A percentile compares a stretch with the other conserved stretches of the same genome.
phyloP scores from a whole-genome alignment of 2,113 vertebrate species.

The Myiozetetes cayanensis region DNA sequence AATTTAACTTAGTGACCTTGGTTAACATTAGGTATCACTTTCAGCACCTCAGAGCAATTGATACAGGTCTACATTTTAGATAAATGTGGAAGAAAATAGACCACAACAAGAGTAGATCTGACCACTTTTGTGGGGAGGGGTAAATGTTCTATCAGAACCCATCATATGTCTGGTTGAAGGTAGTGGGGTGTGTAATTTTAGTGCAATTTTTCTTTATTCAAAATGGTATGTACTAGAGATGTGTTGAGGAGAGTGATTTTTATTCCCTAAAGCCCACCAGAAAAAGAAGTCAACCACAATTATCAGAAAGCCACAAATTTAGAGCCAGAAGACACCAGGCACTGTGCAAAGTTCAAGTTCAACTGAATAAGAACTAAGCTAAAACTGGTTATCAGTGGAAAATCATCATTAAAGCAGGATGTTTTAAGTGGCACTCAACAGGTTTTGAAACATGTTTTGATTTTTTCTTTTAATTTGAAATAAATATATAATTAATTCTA shows the following conservation, averaged over 20 bases:
- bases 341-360: neutral
- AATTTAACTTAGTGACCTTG: neutral
- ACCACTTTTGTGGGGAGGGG: neutral
- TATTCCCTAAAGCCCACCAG: neutral
- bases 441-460: neutral
- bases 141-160: neutral
- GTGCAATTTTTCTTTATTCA: neutral
- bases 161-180: neutral
- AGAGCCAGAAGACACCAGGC: neutral
- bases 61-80: neutral
- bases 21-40: neutral
- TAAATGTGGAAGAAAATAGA: neutral
- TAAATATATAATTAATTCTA: neutral
- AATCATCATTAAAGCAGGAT: neutral
- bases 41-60: neutral
- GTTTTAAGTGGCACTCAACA: neutral
- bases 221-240: accelerated
- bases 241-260: neutral
- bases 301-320: neutral
- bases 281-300: neutral
- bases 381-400: neutral
- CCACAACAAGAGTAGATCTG: neutral
- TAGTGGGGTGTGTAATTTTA: neutral
- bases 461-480: neutral
- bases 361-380: neutral